phyloP scores from a whole-genome alignment of 2,113 vertebrate genomes.

The Struthidea cinerea region DNA sequence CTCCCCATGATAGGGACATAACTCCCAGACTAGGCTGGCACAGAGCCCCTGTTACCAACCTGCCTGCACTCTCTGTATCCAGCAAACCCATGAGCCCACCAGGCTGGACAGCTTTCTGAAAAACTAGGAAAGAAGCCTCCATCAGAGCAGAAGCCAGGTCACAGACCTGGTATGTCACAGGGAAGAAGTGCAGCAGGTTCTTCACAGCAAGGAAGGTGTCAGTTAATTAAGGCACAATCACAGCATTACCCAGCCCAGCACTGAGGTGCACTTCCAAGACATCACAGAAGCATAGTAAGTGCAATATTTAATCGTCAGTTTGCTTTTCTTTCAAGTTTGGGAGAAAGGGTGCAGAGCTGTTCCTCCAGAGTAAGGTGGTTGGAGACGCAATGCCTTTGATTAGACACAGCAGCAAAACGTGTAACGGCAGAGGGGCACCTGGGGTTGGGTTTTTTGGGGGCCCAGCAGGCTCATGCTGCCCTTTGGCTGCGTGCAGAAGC shows the following conservation, averaged over 20 bases:
- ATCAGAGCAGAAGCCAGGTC: not conserved
- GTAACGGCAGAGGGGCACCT: not conserved
- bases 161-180: not conserved
- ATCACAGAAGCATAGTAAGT: not conserved
- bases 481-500: not conserved
- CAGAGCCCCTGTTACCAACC: not conserved
- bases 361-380: rapidly evolving
- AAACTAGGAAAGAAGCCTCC: not conserved
- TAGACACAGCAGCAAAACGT: not conserved
- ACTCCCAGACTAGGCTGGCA: not conserved
- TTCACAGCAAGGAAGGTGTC: not conserved
- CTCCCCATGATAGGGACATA: not conserved
- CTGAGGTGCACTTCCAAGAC: not conserved
- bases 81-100: not conserved
- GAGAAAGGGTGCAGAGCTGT: not conserved
- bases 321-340: not conserved
- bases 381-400: not conserved
- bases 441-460: not conserved
- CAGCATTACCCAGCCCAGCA: not conserved
- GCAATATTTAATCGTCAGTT: not conserved
- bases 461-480: not conserved
- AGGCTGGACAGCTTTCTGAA: not conserved
- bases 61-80: not conserved
- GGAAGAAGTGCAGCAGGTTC: not conserved
- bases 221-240: not conserved